phyloP scores from a whole-genome alignment of 2,113 vertebrate genomes.

The Speoplatyrhinus poulsoni region DNA sequence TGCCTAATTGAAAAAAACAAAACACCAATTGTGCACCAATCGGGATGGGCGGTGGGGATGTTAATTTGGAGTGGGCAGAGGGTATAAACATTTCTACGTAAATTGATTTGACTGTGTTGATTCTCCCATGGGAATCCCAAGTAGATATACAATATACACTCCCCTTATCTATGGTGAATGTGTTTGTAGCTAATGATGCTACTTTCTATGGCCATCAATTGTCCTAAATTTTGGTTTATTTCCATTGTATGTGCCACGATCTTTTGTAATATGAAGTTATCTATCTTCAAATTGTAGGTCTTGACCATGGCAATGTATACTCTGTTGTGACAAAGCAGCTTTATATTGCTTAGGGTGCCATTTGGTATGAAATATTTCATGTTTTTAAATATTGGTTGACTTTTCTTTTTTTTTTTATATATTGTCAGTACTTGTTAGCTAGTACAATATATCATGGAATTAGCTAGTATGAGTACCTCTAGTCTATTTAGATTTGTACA shows the following conservation, averaged over 20 bases:
- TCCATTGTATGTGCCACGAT: constrained; percentile 19
- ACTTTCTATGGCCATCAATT: constrained; percentile 34
- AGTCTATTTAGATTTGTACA: constrained; percentile 74
- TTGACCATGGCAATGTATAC: constrained; percentile 13
- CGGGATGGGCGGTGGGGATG: no score
- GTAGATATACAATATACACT: constrained; percentile 28
- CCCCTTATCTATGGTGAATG: constrained; percentile 36
- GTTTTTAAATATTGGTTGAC: constrained; percentile 28
- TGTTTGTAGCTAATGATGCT: constrained; percentile 46
- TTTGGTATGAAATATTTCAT: constrained; percentile 41
- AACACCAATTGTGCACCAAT: constrained; percentile 28
- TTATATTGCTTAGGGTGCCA: constrained; percentile 37
- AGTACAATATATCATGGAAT: constrained; percentile 70
- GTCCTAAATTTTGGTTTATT: constrained; percentile 34
- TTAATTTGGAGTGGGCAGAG: no score
- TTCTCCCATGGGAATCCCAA: constrained; percentile 9
- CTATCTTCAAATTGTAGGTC: not conserved
- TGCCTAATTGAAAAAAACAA: constrained; percentile 18
- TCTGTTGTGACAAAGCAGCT: constrained; percentile 16
- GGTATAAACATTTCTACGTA: not conserved
- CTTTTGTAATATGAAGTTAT: not conserved
- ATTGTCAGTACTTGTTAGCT: constrained; percentile 71
- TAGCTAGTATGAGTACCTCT: constrained; percentile 75
- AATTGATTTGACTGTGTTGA: constrained; percentile 33
- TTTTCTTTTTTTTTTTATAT: constrained; percentile 50